Conservation (phyloP, 2,113 vertebrate genomes). For the Calidris pugnax region DNA sequence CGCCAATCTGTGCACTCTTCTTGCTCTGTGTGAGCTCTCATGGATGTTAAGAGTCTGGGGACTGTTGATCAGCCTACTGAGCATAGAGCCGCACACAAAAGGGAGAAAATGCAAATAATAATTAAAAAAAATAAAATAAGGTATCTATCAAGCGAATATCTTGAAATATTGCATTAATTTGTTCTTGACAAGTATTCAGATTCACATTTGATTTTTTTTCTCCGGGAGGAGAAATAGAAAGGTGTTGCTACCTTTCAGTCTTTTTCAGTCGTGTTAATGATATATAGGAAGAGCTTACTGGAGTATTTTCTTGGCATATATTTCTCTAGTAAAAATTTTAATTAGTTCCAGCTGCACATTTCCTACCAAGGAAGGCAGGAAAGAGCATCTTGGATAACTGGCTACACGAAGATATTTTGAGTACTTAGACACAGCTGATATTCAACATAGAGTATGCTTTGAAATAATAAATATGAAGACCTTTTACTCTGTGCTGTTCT, state of each 20-base stretch:
- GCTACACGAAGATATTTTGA: not conserved
- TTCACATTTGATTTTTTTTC: not conserved
- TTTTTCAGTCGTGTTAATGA: not conserved
- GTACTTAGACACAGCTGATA: not conserved
- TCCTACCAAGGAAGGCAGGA: not conserved
- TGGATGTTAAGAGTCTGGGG: not conserved
- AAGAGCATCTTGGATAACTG: not conserved
- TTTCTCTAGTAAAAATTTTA: not conserved
- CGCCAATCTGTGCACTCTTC: not conserved
- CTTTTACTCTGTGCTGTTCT: not conserved
- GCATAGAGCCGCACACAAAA: not conserved
- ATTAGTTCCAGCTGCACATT: not conserved
- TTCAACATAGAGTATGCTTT: not conserved
- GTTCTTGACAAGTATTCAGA: not conserved
- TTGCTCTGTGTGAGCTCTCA: not conserved
- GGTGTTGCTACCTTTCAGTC: not conserved
- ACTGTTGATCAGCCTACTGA: no score
- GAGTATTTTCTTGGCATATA: not conserved
- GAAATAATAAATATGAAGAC: not conserved
- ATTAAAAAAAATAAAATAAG: not conserved
- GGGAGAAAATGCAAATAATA: not conserved
- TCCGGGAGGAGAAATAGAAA: not conserved
- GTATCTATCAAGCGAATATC: not conserved
- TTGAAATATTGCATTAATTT: not conserved
- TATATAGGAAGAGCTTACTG: not conserved